A percentile compares a stretch with the other conserved stretches of the same genome.
Conservation (phyloP, 2,888 invertebrate species). For the Drosophila cognata region DNA sequence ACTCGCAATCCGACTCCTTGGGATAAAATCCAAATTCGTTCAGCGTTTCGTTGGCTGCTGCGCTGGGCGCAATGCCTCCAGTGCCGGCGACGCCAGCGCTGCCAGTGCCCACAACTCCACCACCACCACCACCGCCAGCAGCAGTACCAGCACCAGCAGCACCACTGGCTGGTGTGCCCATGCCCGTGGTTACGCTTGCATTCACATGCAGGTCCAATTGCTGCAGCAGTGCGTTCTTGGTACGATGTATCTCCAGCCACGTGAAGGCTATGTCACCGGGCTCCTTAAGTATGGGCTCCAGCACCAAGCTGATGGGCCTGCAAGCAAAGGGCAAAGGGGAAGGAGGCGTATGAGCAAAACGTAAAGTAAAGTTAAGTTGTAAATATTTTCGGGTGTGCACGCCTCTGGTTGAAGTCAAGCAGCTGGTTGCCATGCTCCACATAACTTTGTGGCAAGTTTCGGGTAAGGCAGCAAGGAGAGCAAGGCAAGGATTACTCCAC, state of each 20-base stretch:
- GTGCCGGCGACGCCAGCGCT: constrained; percentile 56
- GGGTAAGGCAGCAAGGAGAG: not conserved
- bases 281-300: constrained; percentile 90
- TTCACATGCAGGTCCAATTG: constrained; percentile 86
- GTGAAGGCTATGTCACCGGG: constrained; percentile 91
- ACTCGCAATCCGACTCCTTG: constrained; percentile 86
- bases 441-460: constrained; percentile 61
- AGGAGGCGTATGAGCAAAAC: constrained; percentile 9
- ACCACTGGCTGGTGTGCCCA: constrained; percentile 45
- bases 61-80: constrained; percentile 44
- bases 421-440: constrained; percentile 57
- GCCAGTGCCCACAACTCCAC: constrained; percentile 51
- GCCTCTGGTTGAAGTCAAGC: constrained; percentile 32
- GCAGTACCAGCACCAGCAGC: constrained; percentile 25
- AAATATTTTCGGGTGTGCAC: constrained; percentile 49
- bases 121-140: constrained; percentile 46
- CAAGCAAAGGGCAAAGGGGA: constrained; percentile 28
- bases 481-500: constrained; percentile 30
- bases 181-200: constrained; percentile 76
- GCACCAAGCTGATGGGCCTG: constrained; percentile 87
- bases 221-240: constrained; percentile 87
- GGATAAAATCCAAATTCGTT: constrained; percentile 85
- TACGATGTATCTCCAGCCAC: constrained; percentile 91
- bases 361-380: constrained; percentile 50
- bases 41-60: constrained; percentile 83